Conservation (phyloP, 2,797 vertebrate genomes). For the Limosa lapponica region DNA sequence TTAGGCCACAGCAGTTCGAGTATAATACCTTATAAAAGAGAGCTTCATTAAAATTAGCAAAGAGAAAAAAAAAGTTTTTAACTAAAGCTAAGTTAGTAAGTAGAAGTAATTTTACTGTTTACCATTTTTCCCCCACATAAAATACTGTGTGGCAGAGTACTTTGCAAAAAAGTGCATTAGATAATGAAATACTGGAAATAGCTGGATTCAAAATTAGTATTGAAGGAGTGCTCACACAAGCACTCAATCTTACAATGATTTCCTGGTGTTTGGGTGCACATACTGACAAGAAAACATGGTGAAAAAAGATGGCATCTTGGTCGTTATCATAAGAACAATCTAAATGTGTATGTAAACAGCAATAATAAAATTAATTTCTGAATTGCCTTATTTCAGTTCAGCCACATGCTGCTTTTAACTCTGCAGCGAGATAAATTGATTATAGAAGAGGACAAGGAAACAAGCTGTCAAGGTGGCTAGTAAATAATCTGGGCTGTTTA, state of each 20-base stretch:
- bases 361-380: not conserved
- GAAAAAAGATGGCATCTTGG: not conserved
- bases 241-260: not conserved
- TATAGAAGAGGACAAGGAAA: not conserved
- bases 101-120: constrained; percentile 6
- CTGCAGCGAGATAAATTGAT: not conserved
- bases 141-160: not conserved
- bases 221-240: not conserved
- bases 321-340: not conserved
- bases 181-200: not conserved
- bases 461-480: not conserved
- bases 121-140: not conserved
- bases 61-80: not conserved
- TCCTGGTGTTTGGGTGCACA: fast-evolving
- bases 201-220: not conserved
- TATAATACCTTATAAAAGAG: not conserved
- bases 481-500: not conserved
- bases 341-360: not conserved
- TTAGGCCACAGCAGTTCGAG: not conserved
- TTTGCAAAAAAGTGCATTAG: not conserved
- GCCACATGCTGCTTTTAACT: not conserved
- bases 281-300: not conserved
- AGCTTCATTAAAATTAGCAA: not conserved
- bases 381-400: not conserved
- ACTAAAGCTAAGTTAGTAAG: not conserved